phyloP scores from a whole-genome alignment of 2,113 vertebrate genomes.

The Chamaea fasciata region DNA sequence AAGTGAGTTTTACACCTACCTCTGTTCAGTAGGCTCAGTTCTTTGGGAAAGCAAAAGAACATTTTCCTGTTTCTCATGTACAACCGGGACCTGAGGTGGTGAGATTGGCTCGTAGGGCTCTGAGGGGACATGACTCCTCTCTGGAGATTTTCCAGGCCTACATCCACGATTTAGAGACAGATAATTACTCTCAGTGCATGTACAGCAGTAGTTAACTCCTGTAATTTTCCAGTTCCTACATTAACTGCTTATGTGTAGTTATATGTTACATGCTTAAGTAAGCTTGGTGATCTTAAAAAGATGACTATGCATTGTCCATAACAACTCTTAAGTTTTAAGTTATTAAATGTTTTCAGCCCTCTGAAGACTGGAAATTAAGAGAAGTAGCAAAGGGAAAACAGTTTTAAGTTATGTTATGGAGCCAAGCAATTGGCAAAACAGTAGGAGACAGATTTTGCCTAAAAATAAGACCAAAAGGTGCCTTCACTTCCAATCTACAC shows the following conservation, averaged over 20 bases:
- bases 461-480: not conserved
- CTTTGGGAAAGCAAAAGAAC: conserved; percentile 81
- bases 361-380: not conserved
- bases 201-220: not conserved
- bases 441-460: not conserved
- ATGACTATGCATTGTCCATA: not conserved
- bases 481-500: not conserved
- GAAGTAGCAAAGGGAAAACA: not conserved
- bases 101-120: conserved; percentile 97
- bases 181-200: not conserved
- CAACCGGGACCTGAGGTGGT: conserved; percentile 86
- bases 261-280: not conserved
- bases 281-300: not conserved
- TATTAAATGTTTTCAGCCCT: not conserved
- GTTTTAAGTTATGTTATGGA: not conserved
- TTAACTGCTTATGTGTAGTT: not conserved
- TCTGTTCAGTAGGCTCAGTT: conserved; percentile 86
- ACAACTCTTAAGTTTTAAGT: not conserved
- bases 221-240: not conserved
- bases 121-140: conserved; percentile 82
- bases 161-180: not conserved
- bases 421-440: not conserved
- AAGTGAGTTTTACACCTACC: conserved; percentile 67
- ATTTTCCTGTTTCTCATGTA: conserved; percentile 87
- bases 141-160: conserved; percentile 95